Evolutionary conservation across 30 jellyfish, hydroid and myxozoan species (phyloP).

Genomic region (Cassiopea andromeda): DNA sequence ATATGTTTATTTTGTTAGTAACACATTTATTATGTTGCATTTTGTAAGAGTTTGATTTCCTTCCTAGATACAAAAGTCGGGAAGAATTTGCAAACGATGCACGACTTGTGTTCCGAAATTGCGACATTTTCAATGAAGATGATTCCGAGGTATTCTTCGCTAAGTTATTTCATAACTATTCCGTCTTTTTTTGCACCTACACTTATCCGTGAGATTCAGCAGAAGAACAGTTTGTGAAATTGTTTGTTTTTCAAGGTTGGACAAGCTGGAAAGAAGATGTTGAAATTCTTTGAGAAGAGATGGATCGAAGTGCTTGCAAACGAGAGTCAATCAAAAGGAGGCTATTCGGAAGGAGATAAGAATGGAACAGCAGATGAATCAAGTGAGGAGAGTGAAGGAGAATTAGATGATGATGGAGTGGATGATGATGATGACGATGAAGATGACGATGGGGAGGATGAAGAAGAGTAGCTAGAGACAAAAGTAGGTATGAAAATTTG

Average conservation of each 20-base stretch:
- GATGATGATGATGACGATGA: slow-evolving; percentile 58
- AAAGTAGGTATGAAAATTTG: neutral
- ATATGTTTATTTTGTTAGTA: too few species aligned
- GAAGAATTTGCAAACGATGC: slow-evolving; percentile 94
- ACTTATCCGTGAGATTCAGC: too few species aligned
- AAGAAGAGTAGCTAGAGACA: neutral
- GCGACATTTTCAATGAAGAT: slow-evolving; percentile 95
- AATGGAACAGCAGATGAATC: slow-evolving; percentile 46
- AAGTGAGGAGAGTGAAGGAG: slow-evolving; percentile 41
- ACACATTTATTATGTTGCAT: too few species aligned
- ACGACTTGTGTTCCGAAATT: slow-evolving; percentile 83
- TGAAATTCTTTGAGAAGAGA: slow-evolving; percentile 84
- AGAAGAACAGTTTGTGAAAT: too few species aligned
- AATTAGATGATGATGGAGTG: slow-evolving; percentile 2
- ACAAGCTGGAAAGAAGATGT: slow-evolving; percentile 95
- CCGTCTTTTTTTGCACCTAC: too few species aligned
- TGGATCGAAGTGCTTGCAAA: slow-evolving; percentile 81
- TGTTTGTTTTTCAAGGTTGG: slow-evolving; percentile 82
- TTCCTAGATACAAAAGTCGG: slow-evolving; percentile 77
- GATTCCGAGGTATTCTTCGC: slow-evolving; percentile 83
- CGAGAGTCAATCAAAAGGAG: slow-evolving; percentile 31
- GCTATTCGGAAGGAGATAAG: slow-evolving; percentile 32
- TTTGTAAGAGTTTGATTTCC: neutral
- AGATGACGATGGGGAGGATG: slow-evolving; percentile 28
- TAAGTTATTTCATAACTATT: neutral